Percentiles rank a stretch among this genome's conserved stretches.
These are phyloP conservation scores for Hirtodrosophila alboralis DNA, from an alignment of 2,888 invertebrate species.

Conservation along the genomic window DNA sequence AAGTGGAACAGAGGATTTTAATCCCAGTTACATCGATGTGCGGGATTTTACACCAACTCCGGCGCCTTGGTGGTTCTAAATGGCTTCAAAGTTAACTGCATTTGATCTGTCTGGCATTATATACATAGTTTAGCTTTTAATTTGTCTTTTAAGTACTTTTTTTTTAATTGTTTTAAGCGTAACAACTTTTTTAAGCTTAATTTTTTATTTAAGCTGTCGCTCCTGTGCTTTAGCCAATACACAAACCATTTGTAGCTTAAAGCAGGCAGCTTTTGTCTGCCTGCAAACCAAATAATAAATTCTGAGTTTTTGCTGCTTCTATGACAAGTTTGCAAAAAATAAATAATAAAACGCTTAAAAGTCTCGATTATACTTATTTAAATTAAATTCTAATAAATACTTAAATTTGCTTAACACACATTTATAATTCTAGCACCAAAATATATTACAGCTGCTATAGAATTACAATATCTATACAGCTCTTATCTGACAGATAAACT, in stretches of 20 bases:
- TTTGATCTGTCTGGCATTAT: constrained; percentile 1
- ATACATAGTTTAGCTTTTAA: not conserved
- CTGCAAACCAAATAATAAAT: constrained; percentile 1
- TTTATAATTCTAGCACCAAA: no score
- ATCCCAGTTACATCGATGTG: constrained; percentile 58
- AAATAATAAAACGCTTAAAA: no score
- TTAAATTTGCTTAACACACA: no score
- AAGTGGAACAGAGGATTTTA: constrained; percentile 9
- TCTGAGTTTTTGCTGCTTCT: no score
- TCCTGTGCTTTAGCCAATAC: constrained; percentile 36
- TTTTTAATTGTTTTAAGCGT: no score
- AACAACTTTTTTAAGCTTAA: constrained; percentile 1
- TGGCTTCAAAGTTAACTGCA: not conserved
- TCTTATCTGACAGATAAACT: no score
- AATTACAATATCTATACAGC: no score
- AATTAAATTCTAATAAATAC: no score
- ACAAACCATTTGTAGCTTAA: constrained; percentile 6
- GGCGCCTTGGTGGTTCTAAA: constrained; percentile 54
- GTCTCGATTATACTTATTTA: no score
- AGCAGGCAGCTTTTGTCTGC: constrained; percentile 34
- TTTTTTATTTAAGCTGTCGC: constrained; percentile 7
- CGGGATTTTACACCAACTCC: constrained; percentile 20
- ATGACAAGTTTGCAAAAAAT: no score
- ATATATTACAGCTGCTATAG: no score
- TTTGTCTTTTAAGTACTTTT: constrained; percentile 1